Evolutionary conservation across 92 coral and sea anemone genomes (phyloP).

Genomic region (Epizoanthus scotinus): DNA sequence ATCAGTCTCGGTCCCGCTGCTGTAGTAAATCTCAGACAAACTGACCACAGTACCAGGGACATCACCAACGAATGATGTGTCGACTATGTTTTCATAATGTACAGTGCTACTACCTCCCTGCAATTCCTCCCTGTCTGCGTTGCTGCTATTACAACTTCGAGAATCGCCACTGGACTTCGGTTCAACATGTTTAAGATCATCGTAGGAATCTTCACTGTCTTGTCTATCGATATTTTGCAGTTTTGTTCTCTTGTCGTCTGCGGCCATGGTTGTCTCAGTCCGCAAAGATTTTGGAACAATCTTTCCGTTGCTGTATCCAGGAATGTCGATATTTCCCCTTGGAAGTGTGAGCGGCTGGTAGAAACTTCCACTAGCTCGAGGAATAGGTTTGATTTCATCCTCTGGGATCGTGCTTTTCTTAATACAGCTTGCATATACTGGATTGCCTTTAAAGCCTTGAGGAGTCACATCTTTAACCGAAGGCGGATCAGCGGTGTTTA

Average conservation of each 20-base stretch:
- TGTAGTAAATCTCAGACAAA: too few relatives aligned
- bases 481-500: background rate
- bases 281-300: background rate
- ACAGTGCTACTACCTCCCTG: too few relatives aligned
- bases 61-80: too few relatives aligned
- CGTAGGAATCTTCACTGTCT: background rate
- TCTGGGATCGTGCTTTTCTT: background rate
- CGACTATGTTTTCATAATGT: too few relatives aligned
- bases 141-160: background rate
- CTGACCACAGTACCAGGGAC: too few relatives aligned
- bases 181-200: background rate
- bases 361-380: background rate
- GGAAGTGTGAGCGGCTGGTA: background rate
- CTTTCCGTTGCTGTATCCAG: conserved; percentile 1
- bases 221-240: background rate
- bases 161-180: background rate
- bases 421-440: background rate
- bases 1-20: too few relatives aligned
- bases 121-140: too few relatives aligned
- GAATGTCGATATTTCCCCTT: background rate
- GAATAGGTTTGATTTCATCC: background rate
- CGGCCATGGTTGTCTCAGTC: background rate
- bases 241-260: background rate
- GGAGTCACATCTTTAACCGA: background rate
- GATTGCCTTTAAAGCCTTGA: background rate